These are phyloP conservation scores for Notiomystis cincta DNA, from an alignment of 2,113 vertebrate genomes.

Conservation along the genomic window DNA sequence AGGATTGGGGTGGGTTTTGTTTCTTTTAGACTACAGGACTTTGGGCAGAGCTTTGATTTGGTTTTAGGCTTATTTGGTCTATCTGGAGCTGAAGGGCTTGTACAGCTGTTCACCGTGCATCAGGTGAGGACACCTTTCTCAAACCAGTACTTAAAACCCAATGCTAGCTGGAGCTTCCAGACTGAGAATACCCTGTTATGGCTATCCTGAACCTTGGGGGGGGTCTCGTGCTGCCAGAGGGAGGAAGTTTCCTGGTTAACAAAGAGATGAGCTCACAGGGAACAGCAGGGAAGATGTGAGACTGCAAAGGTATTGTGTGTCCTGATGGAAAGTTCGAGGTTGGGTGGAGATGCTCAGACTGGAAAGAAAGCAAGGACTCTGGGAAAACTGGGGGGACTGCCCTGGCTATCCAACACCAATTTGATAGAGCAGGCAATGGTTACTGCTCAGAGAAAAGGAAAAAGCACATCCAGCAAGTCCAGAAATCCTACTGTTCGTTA, in stretches of 20 bases:
- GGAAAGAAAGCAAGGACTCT: background rate
- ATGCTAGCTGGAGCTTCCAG: background rate
- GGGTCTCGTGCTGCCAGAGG: background rate
- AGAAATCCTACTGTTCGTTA: background rate
- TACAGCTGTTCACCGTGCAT: background rate
- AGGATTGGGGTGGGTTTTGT: background rate
- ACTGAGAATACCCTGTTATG: background rate
- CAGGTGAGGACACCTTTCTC: background rate
- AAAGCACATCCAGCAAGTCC: background rate
- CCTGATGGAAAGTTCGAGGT: background rate
- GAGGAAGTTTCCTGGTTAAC: background rate
- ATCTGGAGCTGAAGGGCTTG: background rate
- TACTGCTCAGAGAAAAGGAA: background rate
- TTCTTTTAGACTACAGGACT: background rate
- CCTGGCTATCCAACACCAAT: background rate
- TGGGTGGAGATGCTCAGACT: background rate
- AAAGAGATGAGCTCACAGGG: background rate
- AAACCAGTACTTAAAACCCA: background rate
- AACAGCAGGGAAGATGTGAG: background rate
- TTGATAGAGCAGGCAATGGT: background rate
- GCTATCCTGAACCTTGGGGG: background rate
- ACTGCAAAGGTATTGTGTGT: background rate
- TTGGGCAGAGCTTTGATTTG: background rate
- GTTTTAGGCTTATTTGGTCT: background rate
- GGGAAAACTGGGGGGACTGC: background rate